Conservation (phyloP, 2,113 vertebrate species). For the Synchiropus splendidus region DNA sequence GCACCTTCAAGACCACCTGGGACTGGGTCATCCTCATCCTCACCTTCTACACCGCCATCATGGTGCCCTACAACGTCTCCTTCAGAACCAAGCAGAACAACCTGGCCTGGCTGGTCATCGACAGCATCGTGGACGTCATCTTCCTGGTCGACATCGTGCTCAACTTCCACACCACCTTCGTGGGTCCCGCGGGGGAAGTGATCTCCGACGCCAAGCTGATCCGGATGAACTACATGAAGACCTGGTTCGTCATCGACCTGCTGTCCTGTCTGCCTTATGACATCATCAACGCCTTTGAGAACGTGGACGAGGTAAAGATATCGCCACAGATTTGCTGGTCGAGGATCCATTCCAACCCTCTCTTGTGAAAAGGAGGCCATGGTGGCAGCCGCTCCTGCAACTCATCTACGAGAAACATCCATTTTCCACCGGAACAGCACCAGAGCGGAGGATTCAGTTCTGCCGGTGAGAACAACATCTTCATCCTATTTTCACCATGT, state of each 20-base stretch:
- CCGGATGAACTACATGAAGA: constrained; percentile 97
- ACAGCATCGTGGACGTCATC: constrained; percentile 96
- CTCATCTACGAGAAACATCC: constrained; percentile 49
- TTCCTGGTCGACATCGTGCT: constrained; percentile 95
- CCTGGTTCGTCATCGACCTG: constrained; percentile 97
- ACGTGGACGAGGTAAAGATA: constrained; percentile 84
- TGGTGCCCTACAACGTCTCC: constrained; percentile 97
- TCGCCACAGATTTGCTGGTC: not conserved
- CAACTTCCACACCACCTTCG: constrained; percentile 97
- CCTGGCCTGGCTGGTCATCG: constrained; percentile 90
- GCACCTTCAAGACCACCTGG: constrained; percentile 98
- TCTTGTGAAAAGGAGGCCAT: constrained; percentile 46
- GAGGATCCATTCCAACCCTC: not conserved
- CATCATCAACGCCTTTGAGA: constrained; percentile 97
- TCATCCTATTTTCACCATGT: not conserved
- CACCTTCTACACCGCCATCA: constrained; percentile 98
- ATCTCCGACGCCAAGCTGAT: constrained; percentile 94
- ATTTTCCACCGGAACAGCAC: constrained; percentile 60
- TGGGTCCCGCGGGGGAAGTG: constrained; percentile 90
- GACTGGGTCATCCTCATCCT: constrained; percentile 99
- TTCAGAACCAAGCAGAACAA: constrained; percentile 96
- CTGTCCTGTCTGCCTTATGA: constrained; percentile 96
- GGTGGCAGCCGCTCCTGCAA: constrained; percentile 32
- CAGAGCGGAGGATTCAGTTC: constrained; percentile 59
- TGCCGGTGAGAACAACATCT: constrained; percentile 51